Conservation (phyloP, 2,888 invertebrate species). For the Thereva nobilitata region DNA sequence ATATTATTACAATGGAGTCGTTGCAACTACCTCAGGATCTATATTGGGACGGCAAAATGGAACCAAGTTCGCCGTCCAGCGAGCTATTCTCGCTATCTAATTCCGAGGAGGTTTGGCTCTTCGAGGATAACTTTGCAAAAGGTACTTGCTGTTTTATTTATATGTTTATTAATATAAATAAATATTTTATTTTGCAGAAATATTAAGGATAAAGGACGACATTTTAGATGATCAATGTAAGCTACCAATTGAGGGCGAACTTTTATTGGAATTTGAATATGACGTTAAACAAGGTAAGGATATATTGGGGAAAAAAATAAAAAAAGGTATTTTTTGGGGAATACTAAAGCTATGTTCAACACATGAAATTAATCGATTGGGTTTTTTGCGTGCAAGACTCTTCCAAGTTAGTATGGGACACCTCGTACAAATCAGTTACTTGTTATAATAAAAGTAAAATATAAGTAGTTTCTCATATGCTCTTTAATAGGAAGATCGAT, state of each 20-base stretch:
- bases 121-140: constrained; percentile 49
- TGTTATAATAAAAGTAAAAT: too few species aligned
- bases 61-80: constrained; percentile 53
- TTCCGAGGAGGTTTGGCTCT: constrained; percentile 41
- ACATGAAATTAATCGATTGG: too few species aligned
- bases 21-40: constrained; percentile 54
- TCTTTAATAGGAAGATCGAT: too few species aligned
- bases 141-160: constrained; percentile 44
- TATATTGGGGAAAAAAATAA: not conserved
- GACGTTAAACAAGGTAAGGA: constrained; percentile 52
- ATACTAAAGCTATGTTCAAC: too few species aligned
- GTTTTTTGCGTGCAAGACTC: too few species aligned
- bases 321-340: not conserved
- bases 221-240: constrained; percentile 44
- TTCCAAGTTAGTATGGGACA: too few species aligned
- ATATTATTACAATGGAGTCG: constrained; percentile 51
- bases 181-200: constrained; percentile 44
- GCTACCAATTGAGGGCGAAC: constrained; percentile 48
- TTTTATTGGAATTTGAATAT: constrained; percentile 50
- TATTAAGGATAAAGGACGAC: constrained; percentile 46
- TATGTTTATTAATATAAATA: constrained; percentile 44
- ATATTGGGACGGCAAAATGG: constrained; percentile 56
- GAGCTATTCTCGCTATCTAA: constrained; percentile 49
- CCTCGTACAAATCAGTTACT: too few species aligned
- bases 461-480: too few species aligned